These are phyloP conservation scores for Hedychridium roseum DNA, from an alignment of 2,888 invertebrate genomes.

Conservation along the genomic window DNA sequence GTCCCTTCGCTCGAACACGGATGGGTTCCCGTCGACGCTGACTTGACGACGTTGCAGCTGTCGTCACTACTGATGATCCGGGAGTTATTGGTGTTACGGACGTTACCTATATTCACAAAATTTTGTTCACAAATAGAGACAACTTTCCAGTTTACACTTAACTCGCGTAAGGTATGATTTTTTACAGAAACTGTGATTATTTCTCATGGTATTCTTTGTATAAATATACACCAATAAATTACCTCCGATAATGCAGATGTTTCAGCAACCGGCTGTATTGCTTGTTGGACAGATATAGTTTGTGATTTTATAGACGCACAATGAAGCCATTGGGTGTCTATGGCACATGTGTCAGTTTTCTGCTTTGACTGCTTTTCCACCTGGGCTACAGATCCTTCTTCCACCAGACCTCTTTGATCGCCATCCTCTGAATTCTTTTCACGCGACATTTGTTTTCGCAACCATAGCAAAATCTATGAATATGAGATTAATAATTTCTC, in stretches of 20 bases:
- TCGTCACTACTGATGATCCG: no score
- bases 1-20: constrained; percentile 70
- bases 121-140: no score
- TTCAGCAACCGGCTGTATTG: constrained; percentile 26
- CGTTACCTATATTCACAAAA: constrained; percentile 38
- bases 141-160: not conserved
- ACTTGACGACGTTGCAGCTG: no score
- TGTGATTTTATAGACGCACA: constrained; percentile 41
- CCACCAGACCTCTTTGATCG: constrained; percentile 60
- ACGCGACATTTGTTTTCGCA: constrained; percentile 64
- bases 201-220: not conserved
- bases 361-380: constrained; percentile 48
- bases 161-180: not conserved
- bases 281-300: constrained; percentile 32
- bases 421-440: constrained; percentile 61
- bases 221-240: not conserved
- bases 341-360: constrained; percentile 47
- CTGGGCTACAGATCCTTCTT: constrained; percentile 51
- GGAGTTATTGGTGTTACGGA: constrained; percentile 44
- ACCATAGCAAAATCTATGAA: constrained; percentile 60
- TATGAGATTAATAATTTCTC: not conserved
- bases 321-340: constrained; percentile 58
- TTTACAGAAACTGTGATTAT: not conserved
- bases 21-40: constrained; percentile 64
- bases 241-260: constrained; percentile 49